Evolutionary conservation across 2,797 vertebrate species (phyloP).

Genomic region (Acanthiza pusilla): DNA sequence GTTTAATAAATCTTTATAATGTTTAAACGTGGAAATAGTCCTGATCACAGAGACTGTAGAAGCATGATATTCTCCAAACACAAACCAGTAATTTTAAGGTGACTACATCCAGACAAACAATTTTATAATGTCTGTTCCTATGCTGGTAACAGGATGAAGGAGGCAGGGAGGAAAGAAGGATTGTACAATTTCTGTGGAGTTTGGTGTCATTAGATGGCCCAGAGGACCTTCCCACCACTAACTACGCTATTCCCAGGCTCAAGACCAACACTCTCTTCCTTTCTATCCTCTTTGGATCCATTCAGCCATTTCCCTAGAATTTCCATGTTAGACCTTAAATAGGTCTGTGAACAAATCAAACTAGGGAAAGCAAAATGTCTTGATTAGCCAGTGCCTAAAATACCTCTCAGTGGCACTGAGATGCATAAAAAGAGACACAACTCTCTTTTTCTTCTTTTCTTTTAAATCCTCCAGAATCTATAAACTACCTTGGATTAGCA

Average conservation of each 20-base stretch:
- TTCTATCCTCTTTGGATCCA: neutral
- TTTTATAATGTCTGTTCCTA: neutral
- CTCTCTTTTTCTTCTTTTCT: no score
- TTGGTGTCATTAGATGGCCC: neutral
- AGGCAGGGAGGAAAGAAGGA: neutral
- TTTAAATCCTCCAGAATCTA: neutral
- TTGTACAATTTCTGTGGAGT: neutral
- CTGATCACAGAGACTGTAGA: neutral
- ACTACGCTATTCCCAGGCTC: neutral
- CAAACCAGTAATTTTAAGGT: neutral
- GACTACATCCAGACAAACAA: neutral
- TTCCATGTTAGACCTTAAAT: neutral
- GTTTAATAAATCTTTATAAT: neutral
- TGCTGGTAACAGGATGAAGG: neutral
- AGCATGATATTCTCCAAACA: neutral
- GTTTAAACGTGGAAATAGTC: neutral
- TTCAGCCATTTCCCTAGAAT: neutral
- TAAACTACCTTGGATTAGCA: neutral
- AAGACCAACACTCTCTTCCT: neutral
- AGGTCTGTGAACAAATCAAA: neutral
- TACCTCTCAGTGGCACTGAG: neutral
- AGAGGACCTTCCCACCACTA: neutral
- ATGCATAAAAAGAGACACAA: neutral
- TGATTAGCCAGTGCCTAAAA: fast-evolving
- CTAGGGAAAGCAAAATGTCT: neutral